Evolutionary conservation across 2,888 invertebrate species (phyloP).

Genomic region (Acanthosepion pharaonis): DNA sequence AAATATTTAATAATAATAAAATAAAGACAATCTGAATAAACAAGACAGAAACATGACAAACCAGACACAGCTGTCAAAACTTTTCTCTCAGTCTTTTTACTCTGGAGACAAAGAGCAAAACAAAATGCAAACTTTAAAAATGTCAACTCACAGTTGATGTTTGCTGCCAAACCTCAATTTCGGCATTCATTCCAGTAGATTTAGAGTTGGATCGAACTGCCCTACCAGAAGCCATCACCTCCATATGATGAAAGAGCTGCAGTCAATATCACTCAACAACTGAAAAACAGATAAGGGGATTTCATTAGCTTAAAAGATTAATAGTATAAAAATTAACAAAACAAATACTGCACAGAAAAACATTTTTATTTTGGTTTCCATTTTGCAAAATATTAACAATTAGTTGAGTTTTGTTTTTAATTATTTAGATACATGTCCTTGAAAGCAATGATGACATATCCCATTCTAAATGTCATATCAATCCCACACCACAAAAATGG

Average conservation of each 20-base stretch:
- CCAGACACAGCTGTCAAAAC: not conserved
- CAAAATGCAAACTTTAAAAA: not conserved
- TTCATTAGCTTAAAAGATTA: not conserved
- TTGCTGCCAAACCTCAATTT: constrained; percentile 58
- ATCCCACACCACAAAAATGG: too few species aligned
- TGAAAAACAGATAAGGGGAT: not conserved
- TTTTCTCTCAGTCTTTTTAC: not conserved
- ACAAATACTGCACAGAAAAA: not conserved
- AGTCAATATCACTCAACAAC: not conserved
- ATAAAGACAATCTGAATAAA: not conserved
- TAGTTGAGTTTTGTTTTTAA: not conserved
- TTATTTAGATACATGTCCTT: too few species aligned
- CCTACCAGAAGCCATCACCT: constrained; percentile 63
- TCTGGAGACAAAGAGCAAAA: not conserved
- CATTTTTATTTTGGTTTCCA: not conserved
- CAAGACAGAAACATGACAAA: not conserved
- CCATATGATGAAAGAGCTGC: constrained; percentile 25
- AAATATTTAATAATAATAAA: too few species aligned
- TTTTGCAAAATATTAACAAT: not conserved
- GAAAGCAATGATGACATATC: too few species aligned
- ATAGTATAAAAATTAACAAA: not conserved
- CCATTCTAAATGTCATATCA: too few species aligned
- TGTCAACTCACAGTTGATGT: constrained; percentile 41
- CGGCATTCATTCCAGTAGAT: constrained; percentile 65
- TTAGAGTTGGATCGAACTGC: constrained; percentile 67